A percentile compares a stretch with the other conserved stretches of the same genome.
Evolutionary conservation across 2,888 invertebrate genomes (phyloP).

Genomic region (Dione juno): DNA sequence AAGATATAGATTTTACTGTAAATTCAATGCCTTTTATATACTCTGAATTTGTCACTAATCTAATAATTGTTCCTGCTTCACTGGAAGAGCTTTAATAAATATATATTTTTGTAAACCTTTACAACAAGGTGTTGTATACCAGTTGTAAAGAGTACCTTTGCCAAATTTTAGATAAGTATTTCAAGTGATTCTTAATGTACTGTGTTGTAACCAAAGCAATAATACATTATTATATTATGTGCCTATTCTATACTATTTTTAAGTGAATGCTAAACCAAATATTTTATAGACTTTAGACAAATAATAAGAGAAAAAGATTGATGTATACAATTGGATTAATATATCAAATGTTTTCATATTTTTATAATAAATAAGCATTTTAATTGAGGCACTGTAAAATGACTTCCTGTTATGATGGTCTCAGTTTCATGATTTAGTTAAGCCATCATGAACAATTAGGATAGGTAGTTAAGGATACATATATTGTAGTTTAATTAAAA

Average conservation of each 20-base stretch:
- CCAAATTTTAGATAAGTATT: constrained; percentile 79
- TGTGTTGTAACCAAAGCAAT: constrained; percentile 83
- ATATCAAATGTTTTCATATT: constrained; percentile 45
- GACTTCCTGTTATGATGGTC: constrained; percentile 58
- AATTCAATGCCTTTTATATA: constrained; percentile 63
- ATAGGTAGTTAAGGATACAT: constrained; percentile 49
- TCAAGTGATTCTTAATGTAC: constrained; percentile 73
- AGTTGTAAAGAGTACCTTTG: constrained; percentile 69
- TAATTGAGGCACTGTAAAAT: constrained; percentile 45
- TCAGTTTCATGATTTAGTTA: constrained; percentile 57
- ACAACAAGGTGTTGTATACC: constrained; percentile 61
- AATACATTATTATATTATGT: constrained; percentile 68
- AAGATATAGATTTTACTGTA: constrained; percentile 64
- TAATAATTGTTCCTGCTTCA: constrained; percentile 68
- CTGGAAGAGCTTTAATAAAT: constrained; percentile 66
- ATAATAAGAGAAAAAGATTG: constrained; percentile 51
- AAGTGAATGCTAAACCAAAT: constrained; percentile 72
- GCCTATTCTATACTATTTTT: constrained; percentile 67
- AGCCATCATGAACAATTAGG: constrained; percentile 67
- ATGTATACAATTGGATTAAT: constrained; percentile 51
- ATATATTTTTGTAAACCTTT: constrained; percentile 74
- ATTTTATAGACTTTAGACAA: constrained; percentile 63
- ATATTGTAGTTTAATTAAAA: constrained; percentile 44
- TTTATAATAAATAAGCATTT: constrained; percentile 39
- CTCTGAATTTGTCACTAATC: constrained; percentile 61